phyloP scores from a whole-genome alignment of 2,888 invertebrate species.

The Amblyjoppa proteus region DNA sequence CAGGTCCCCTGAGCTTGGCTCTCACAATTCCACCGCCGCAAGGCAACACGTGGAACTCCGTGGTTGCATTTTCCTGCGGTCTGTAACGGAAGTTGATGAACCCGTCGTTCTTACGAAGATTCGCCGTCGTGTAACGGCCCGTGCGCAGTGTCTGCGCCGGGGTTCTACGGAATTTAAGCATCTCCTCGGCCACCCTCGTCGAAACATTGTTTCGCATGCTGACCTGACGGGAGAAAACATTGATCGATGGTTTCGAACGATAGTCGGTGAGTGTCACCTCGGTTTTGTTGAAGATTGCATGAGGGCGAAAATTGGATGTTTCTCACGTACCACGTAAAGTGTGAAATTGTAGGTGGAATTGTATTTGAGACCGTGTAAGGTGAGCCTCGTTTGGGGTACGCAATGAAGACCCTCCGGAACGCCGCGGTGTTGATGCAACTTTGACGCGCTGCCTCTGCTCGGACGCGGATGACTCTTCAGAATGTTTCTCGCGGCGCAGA shows the following conservation, averaged over 20 bases:
- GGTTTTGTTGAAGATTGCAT: too few species aligned
- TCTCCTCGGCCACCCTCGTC: slow-evolving; percentile 79
- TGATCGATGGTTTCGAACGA: not conserved
- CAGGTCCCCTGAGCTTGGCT: slow-evolving; percentile 81
- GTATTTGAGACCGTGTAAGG: slow-evolving; percentile 82
- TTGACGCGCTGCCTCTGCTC: slow-evolving; percentile 68
- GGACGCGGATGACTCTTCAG: slow-evolving; percentile 75
- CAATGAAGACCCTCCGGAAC: slow-evolving; percentile 83
- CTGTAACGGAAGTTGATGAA: slow-evolving; percentile 82
- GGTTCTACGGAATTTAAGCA: slow-evolving; percentile 79
- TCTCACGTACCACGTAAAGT: slow-evolving; percentile 80
- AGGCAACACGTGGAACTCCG: slow-evolving; percentile 81
- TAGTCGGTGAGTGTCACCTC: not conserved
- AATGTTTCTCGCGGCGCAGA: slow-evolving; percentile 82
- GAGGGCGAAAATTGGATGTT: not conserved
- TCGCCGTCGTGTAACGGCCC: slow-evolving; percentile 78
- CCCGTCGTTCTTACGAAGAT: slow-evolving; percentile 80
- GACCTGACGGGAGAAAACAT: slow-evolving; percentile 73
- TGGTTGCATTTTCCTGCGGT: slow-evolving; percentile 80
- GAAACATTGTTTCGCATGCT: slow-evolving; percentile 82
- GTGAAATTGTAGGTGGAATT: slow-evolving; percentile 84
- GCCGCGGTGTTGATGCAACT: slow-evolving; percentile 75
- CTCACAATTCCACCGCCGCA: slow-evolving; percentile 81
- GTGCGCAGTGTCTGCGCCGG: slow-evolving; percentile 79
- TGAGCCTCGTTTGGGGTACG: slow-evolving; percentile 81